phyloP scores from a whole-genome alignment of 2,888 invertebrate genomes.

The Sarcophaga rosellei region DNA sequence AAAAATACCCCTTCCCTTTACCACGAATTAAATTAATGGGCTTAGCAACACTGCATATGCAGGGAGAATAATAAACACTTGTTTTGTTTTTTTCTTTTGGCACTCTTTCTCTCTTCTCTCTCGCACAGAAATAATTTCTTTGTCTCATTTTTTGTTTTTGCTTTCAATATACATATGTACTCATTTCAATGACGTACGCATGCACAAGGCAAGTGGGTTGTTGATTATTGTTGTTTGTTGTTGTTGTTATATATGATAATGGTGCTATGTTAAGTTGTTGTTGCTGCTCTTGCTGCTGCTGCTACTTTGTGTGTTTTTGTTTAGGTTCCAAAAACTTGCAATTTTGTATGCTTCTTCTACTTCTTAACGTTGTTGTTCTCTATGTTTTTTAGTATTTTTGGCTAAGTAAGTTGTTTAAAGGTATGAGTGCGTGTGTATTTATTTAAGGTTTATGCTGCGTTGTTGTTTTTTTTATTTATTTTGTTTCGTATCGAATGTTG shows the following conservation, averaged over 20 bases:
- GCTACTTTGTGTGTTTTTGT: slow-evolving; percentile 7
- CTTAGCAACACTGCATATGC: not conserved
- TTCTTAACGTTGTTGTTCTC: not conserved
- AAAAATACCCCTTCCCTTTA: not conserved
- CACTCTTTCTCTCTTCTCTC: not conserved
- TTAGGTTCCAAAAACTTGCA: slow-evolving; percentile 56
- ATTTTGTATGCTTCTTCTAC: slow-evolving; percentile 32
- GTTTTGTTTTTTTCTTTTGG: not conserved
- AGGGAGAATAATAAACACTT: not conserved
- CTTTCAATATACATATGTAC: not conserved
- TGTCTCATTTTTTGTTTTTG: not conserved
- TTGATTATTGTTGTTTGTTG: slow-evolving; percentile 32
- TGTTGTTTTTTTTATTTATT: slow-evolving; percentile 30
- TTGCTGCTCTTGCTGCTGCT: slow-evolving; percentile 15
- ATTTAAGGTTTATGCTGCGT: slow-evolving; percentile 7
- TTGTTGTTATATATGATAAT: not conserved
- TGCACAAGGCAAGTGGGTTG: slow-evolving; percentile 64
- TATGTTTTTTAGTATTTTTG: not conserved
- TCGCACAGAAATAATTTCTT: slow-evolving; percentile 44
- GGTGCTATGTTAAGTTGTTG: not conserved
- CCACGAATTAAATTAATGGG: not conserved
- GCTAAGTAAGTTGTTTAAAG: not conserved
- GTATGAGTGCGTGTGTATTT: slow-evolving; percentile 16
- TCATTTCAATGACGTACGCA: slow-evolving; percentile 61
- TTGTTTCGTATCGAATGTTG: not conserved